Conservation (phyloP, 2,113 vertebrate genomes). For the Ammodytes marinus region DNA sequence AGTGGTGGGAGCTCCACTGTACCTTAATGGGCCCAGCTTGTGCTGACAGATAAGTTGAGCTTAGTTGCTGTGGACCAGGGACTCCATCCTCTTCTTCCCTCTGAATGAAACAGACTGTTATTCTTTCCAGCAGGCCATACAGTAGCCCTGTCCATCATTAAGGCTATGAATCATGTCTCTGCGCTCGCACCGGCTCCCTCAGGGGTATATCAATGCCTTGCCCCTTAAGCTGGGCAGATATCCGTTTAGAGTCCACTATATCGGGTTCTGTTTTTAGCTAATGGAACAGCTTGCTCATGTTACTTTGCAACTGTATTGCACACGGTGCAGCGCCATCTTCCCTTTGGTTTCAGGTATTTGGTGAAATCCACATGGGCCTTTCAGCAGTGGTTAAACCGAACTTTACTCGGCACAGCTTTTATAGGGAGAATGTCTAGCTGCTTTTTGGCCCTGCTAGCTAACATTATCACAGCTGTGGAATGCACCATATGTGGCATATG, state of each 20-base stretch:
- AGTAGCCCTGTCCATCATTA: slow-evolving; percentile 78
- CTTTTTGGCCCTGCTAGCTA: slow-evolving; percentile 30
- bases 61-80: slow-evolving; percentile 51
- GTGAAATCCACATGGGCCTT: slow-evolving; percentile 41
- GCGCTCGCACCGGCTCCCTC: slow-evolving; percentile 51
- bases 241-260: slow-evolving; percentile 44
- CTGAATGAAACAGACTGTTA: slow-evolving; percentile 74
- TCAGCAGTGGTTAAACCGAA: slow-evolving; percentile 42
- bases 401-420: slow-evolving; percentile 40
- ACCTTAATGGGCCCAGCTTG: slow-evolving; percentile 70
- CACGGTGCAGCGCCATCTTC: slow-evolving; percentile 33
- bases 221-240: slow-evolving; percentile 74
- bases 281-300: slow-evolving; percentile 74
- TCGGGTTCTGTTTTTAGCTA: slow-evolving; percentile 72
- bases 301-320: slow-evolving; percentile 49
- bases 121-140: slow-evolving; percentile 77
- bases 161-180: slow-evolving; percentile 74
- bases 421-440: slow-evolving; percentile 34
- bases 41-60: slow-evolving; percentile 79
- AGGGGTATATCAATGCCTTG: slow-evolving; percentile 67
- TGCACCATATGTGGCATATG: slow-evolving; percentile 49
- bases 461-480: slow-evolving; percentile 53
- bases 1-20: slow-evolving; percentile 60
- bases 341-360: slow-evolving; percentile 69
- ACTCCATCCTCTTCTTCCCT: slow-evolving; percentile 55